Conservation (phyloP, 1,140 invertebrate species). For the Drosophila repleta region DNA sequence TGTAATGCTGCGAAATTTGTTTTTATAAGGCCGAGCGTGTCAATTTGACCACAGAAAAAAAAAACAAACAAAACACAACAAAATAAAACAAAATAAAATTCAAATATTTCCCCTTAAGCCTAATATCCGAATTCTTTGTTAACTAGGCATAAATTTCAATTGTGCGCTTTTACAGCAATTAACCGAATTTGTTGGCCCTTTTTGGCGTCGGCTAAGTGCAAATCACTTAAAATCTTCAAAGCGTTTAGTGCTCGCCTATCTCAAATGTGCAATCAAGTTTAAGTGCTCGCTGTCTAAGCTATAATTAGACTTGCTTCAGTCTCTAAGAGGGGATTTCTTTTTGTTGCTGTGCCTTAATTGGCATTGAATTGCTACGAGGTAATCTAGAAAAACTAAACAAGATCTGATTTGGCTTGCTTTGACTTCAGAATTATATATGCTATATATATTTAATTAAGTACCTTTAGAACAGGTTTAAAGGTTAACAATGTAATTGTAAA, state of each 20-base stretch:
- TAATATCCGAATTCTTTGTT: conserved; percentile 42
- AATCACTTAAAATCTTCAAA: conserved; percentile 26
- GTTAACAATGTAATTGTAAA: too few relatives aligned
- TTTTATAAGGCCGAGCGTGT: conserved; percentile 35
- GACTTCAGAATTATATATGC: too few relatives aligned
- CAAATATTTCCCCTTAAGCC: conserved; percentile 4
- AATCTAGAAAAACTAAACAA: not conserved
- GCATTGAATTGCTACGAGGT: too few relatives aligned
- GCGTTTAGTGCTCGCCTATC: conserved; percentile 27
- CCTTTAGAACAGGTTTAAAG: too few relatives aligned
- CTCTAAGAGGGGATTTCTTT: conserved; percentile 11
- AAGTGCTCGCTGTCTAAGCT: conserved; percentile 15
- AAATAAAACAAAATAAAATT: not conserved
- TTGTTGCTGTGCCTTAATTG: not conserved
- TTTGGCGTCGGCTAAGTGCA: conserved; percentile 28
- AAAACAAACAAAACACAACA: not conserved
- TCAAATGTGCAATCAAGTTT: conserved; percentile 26
- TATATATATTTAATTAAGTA: too few relatives aligned
- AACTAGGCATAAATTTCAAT: conserved; percentile 29
- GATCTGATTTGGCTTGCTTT: not conserved
- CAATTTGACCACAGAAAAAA: conserved; percentile 19
- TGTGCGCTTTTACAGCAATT: conserved; percentile 21
- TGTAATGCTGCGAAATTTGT: conserved; percentile 43
- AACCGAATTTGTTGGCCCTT: conserved; percentile 31
- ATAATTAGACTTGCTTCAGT: conserved; percentile 12